Conservation (phyloP, 1,140 invertebrate genomes). For the Homarus americanus region DNA sequence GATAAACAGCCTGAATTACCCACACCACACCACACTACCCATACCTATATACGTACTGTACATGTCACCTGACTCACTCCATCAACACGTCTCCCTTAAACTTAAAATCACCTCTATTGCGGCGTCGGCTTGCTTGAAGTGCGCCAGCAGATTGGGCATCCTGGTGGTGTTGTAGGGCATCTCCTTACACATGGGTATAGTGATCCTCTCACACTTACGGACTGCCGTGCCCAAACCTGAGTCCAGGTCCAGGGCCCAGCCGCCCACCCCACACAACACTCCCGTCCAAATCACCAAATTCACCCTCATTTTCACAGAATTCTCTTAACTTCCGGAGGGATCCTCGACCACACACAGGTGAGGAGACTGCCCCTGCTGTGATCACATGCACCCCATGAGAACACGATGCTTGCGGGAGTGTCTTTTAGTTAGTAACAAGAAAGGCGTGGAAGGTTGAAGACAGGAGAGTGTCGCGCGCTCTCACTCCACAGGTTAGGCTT, state of each 20-base stretch:
- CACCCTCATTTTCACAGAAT: neutral
- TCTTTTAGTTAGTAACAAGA: neutral
- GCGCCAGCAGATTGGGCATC: conserved; percentile 95
- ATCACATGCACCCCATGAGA: neutral
- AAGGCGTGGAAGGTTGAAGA: neutral
- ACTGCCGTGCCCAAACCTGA: neutral
- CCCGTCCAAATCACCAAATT: conserved; percentile 7
- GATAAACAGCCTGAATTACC: too few relatives aligned
- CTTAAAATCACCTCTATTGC: conserved; percentile 86
- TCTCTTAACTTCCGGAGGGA: neutral
- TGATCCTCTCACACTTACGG: conserved; percentile 92
- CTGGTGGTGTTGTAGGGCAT: conserved; percentile 97
- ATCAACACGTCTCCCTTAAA: too few relatives aligned
- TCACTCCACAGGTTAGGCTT: neutral
- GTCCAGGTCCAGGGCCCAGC: neutral
- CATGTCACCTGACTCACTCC: too few relatives aligned
- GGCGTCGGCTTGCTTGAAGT: conserved; percentile 96
- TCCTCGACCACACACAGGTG: neutral
- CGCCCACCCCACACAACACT: neutral
- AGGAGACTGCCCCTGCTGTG: neutral
- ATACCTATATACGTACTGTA: too few relatives aligned
- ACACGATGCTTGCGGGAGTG: neutral
- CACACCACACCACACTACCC: too few relatives aligned
- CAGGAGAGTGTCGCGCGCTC: neutral
- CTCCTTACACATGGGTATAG: conserved; percentile 94